Conservation (phyloP, 2,113 vertebrate species). For the Nettapus auritus region DNA sequence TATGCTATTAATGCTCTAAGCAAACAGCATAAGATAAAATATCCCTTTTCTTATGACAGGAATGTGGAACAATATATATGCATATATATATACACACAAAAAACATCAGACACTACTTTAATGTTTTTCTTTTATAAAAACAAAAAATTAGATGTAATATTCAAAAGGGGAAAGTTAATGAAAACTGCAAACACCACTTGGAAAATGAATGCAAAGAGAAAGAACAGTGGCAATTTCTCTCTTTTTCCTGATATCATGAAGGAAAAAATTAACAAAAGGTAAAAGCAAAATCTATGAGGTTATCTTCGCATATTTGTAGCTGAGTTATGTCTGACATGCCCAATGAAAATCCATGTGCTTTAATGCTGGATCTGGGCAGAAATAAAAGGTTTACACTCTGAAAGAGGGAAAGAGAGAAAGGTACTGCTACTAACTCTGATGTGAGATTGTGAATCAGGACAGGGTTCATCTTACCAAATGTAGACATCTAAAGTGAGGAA, state of each 20-base stretch:
- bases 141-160: background rate
- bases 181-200: background rate
- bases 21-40: background rate
- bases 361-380: background rate
- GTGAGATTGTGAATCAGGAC: background rate
- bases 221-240: background rate
- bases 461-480: background rate
- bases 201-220: background rate
- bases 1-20: background rate
- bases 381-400: background rate
- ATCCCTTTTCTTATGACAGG: background rate
- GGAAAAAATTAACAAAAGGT: background rate
- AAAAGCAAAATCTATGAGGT: background rate
- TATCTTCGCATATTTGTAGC: slow-evolving; percentile 18
- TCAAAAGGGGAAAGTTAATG: background rate
- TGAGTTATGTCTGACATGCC: background rate
- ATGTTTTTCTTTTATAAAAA: background rate
- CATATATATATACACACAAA: background rate
- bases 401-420: background rate
- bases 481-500: background rate
- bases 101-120: background rate
- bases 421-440: background rate
- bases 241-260: background rate
- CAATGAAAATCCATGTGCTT: background rate
- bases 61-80: background rate